These are phyloP conservation scores for Camptogramma bilineatum DNA, from an alignment of 2,888 invertebrate species.

Conservation along the genomic window DNA sequence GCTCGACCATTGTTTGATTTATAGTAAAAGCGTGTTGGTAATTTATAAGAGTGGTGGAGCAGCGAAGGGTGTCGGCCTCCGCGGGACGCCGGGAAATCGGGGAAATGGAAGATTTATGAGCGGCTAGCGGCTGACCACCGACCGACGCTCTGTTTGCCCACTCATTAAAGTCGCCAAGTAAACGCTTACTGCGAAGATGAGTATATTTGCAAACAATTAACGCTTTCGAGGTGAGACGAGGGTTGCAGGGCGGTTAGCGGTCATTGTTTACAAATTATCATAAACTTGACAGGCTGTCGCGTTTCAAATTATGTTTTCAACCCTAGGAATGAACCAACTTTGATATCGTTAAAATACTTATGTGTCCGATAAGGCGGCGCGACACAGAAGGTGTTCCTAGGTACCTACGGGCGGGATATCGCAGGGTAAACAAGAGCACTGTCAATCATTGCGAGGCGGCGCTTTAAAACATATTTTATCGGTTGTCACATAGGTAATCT, in stretches of 20 bases:
- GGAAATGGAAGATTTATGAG: constrained; percentile 83
- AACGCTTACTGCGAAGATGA: constrained; percentile 82
- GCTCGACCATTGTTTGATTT: constrained; percentile 80
- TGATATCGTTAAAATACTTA: constrained; percentile 65
- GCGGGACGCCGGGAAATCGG: constrained; percentile 79
- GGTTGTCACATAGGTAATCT: constrained; percentile 80
- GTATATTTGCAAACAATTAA: constrained; percentile 84
- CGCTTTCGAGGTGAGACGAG: constrained; percentile 80
- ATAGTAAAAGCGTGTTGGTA: constrained; percentile 82
- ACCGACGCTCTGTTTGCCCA: constrained; percentile 77
- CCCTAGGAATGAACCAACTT: constrained; percentile 49
- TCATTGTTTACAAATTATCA: constrained; percentile 70
- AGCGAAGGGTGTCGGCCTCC: constrained; percentile 64
- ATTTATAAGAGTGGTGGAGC: constrained; percentile 82
- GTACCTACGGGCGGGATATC: constrained; percentile 64
- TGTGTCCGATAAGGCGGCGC: constrained; percentile 70
- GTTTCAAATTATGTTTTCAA: constrained; percentile 50
- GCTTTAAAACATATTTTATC: constrained; percentile 81
- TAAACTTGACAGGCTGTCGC: constrained; percentile 43
- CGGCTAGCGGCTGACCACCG: constrained; percentile 70
- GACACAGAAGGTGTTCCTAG: constrained; percentile 72
- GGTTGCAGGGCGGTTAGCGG: constrained; percentile 64
- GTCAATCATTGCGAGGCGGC: constrained; percentile 83
- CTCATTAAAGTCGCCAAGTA: constrained; percentile 82
- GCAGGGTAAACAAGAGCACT: constrained; percentile 73